Conservation (phyloP, 2,888 invertebrate genomes). For the Neelides folsomi region DNA sequence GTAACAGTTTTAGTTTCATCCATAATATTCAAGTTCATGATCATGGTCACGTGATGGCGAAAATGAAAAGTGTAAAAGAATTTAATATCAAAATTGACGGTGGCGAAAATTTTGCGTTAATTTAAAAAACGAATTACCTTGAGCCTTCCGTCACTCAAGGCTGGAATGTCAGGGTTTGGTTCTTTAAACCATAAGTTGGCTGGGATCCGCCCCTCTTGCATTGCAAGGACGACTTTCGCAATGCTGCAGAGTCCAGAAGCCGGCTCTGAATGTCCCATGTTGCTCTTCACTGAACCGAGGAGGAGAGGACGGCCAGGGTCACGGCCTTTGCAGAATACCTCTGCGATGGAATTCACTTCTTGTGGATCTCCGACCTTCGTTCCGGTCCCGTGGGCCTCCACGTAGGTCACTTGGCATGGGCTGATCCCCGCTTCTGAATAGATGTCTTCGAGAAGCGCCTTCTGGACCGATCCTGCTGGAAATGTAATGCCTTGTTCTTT, state of each 20-base stretch:
- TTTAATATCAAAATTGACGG: too few species aligned
- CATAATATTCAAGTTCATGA: too few species aligned
- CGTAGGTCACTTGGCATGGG: slow-evolving; percentile 71
- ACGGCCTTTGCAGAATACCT: slow-evolving; percentile 74
- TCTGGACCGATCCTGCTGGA: slow-evolving; percentile 68
- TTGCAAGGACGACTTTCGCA: slow-evolving; percentile 80
- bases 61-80: too few species aligned
- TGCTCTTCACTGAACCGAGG: slow-evolving; percentile 93
- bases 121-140: slow-evolving; percentile 43
- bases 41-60: too few species aligned
- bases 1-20: too few species aligned
- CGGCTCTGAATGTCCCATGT: slow-evolving; percentile 97
- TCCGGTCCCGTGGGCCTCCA: slow-evolving; percentile 97
- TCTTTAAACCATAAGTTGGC: slow-evolving; percentile 74
- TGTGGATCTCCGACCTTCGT: slow-evolving; percentile 98
- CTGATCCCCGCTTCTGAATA: slow-evolving; percentile 70
- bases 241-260: slow-evolving; percentile 75
- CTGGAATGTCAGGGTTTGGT: slow-evolving; percentile 83
- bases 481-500: slow-evolving; percentile 83
- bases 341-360: slow-evolving; percentile 87
- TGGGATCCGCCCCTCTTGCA: slow-evolving; percentile 81
- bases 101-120: neutral
- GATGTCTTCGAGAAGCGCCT: slow-evolving; percentile 54
- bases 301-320: slow-evolving; percentile 53
- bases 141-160: slow-evolving; percentile 76